These are phyloP conservation scores for Conopomorpha cramerella DNA, from an alignment of 1,140 invertebrate species.

Conservation along the genomic window DNA sequence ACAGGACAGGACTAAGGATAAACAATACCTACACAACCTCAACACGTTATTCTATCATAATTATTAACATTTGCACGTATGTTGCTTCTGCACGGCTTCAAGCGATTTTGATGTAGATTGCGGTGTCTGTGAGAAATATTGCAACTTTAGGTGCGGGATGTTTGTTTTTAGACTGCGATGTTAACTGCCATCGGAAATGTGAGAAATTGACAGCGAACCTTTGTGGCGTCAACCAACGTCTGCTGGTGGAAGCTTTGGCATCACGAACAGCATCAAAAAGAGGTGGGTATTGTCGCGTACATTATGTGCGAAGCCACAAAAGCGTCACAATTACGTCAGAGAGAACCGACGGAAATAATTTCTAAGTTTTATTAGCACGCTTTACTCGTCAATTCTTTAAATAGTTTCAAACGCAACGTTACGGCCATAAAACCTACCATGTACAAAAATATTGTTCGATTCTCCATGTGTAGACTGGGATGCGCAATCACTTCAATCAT, in stretches of 20 bases:
- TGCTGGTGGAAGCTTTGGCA: slow-evolving; percentile 91
- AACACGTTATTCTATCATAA: no score
- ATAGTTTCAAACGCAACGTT: slow-evolving; percentile 7
- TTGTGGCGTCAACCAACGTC: slow-evolving; percentile 97
- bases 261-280: slow-evolving; percentile 85
- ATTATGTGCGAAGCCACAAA: no score
- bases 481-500: no score
- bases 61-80: slow-evolving; percentile 10
- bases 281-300: slow-evolving; percentile 64
- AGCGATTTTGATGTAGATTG: slow-evolving; percentile 9
- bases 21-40: no score
- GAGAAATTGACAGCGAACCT: slow-evolving; percentile 96
- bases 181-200: slow-evolving; percentile 98
- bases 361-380: slow-evolving; percentile 16
- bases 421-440: slow-evolving; percentile 10
- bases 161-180: slow-evolving; percentile 82
- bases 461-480: no score
- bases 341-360: slow-evolving; percentile 16
- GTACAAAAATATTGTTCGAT: slow-evolving; percentile 7
- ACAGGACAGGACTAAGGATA: no score
- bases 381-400: no score
- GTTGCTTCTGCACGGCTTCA: slow-evolving; percentile 36
- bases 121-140: not conserved
- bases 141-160: slow-evolving; percentile 17
- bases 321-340: slow-evolving; percentile 20